Conservation (phyloP, 2,113 vertebrate species). For the Deroptyus accipitrinus region DNA sequence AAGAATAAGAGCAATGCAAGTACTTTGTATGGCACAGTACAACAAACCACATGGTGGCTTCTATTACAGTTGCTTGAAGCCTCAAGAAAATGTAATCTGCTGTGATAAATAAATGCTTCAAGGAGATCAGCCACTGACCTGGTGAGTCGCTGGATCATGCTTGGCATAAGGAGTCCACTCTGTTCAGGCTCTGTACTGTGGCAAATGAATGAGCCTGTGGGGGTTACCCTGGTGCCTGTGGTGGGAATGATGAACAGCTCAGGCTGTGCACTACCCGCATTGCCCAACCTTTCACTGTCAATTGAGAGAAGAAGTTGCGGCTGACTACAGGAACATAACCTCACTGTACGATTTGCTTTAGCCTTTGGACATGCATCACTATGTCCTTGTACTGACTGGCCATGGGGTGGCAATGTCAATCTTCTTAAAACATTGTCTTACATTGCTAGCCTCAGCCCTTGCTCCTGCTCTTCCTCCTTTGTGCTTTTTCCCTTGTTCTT, state of each 20-base stretch:
- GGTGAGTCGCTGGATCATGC: background rate
- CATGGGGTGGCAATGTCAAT: background rate
- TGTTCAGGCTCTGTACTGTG: rapidly evolving
- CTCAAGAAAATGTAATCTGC: background rate
- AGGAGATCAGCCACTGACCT: background rate
- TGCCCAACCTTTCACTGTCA: rapidly evolving
- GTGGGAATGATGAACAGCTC: background rate
- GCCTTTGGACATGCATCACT: rapidly evolving
- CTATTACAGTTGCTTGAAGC: background rate
- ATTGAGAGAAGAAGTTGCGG: rapidly evolving
- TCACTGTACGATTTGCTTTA: rapidly evolving
- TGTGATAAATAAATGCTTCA: background rate
- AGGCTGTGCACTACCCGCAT: rapidly evolving
- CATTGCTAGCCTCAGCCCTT: background rate
- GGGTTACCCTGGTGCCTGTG: rapidly evolving
- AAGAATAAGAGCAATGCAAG: background rate
- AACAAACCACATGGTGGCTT: background rate
- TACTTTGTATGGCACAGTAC: background rate
- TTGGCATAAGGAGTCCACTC: background rate
- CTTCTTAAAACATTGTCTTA: background rate
- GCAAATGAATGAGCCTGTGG: rapidly evolving
- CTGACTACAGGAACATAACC: background rate
- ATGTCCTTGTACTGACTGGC: background rate
- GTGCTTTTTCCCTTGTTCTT: background rate
- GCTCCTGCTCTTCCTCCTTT: background rate